phyloP scores from a whole-genome alignment of 2,113 vertebrate species.

The Mixornis gularis region DNA sequence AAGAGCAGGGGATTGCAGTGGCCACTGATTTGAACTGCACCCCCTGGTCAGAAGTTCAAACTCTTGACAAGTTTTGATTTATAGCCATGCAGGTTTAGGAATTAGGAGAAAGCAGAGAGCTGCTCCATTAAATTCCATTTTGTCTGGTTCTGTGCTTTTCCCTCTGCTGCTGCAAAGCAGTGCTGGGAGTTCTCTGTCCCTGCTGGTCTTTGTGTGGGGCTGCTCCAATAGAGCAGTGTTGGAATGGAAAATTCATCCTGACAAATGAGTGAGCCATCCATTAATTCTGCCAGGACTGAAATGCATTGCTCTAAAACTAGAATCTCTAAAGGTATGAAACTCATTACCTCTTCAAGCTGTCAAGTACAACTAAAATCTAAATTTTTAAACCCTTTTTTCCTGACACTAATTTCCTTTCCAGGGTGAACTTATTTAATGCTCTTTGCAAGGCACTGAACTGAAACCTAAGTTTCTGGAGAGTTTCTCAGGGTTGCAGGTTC shows the following conservation, averaged over 20 bases:
- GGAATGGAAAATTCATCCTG: not conserved
- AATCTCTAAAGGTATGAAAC: not conserved
- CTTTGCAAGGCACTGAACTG: not conserved
- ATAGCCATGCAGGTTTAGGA: not conserved
- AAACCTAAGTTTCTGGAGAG: not conserved
- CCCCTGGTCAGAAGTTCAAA: not conserved
- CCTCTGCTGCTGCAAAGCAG: not conserved
- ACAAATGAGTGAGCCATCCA: not conserved
- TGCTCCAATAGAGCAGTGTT: fast-evolving
- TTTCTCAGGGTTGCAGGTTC: not conserved
- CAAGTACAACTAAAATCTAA: not conserved
- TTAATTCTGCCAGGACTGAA: not conserved
- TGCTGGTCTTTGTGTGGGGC: not conserved
- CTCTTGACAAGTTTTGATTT: not conserved
- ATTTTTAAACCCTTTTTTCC: not conserved
- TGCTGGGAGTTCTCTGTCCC: fast-evolving
- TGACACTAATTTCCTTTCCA: not conserved
- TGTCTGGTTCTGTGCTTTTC: not conserved
- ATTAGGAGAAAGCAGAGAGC: not conserved
- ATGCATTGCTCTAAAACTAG: not conserved
- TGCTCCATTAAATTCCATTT: not conserved
- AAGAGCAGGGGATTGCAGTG: not conserved
- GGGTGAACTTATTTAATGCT: not conserved
- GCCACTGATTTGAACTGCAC: fast-evolving
- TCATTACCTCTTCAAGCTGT: not conserved